Evolutionary conservation across 2,113 vertebrate species (phyloP).

Genomic region (Vimba vimba): DNA sequence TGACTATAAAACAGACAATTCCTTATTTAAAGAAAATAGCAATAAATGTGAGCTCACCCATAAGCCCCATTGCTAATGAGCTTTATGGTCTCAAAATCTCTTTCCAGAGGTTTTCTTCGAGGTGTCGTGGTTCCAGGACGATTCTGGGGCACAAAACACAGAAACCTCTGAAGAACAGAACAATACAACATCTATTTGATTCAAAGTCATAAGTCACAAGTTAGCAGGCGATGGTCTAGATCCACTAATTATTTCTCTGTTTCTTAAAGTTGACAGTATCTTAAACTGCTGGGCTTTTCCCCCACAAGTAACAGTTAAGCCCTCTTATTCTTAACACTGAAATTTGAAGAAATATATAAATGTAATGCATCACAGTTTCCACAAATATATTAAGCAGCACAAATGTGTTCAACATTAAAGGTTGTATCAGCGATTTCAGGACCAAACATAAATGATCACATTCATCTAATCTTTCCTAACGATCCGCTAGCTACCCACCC

Average conservation of each 20-base stretch:
- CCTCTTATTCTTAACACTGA: neutral
- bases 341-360: too few relatives aligned
- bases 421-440: too few relatives aligned
- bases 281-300: neutral
- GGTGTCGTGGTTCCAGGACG: slow-evolving; percentile 70
- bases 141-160: slow-evolving; percentile 63
- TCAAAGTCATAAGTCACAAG: neutral
- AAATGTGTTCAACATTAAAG: neutral
- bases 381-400: neutral
- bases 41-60: slow-evolving; percentile 78
- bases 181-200: neutral
- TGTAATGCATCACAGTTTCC: neutral
- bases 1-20: neutral
- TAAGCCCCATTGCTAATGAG: slow-evolving; percentile 96
- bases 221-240: neutral
- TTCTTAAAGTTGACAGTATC: too few relatives aligned
- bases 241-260: neutral
- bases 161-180: neutral
- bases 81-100: slow-evolving; percentile 93
- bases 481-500: too few relatives aligned
- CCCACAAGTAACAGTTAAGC: neutral
- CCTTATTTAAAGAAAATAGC: slow-evolving; percentile 5
- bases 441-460: too few relatives aligned
- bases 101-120: slow-evolving; percentile 88
- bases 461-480: too few relatives aligned